Percentiles rank a stretch among this genome's conserved stretches.
Conservation (phyloP, 1,140 invertebrate genomes). For the Scylla paramamosain region DNA sequence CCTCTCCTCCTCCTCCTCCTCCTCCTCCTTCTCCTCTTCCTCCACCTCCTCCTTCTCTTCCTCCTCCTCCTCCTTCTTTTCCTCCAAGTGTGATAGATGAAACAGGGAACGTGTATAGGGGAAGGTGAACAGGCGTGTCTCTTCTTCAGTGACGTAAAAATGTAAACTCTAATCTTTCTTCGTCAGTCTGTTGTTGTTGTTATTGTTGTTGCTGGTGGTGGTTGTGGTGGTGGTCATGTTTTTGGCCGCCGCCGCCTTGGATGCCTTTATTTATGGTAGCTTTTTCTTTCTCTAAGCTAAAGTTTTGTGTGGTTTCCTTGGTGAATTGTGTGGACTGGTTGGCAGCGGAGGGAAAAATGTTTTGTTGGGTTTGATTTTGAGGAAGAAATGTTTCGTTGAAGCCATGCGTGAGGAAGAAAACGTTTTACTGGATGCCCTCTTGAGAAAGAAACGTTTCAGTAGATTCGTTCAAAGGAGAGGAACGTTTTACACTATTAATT, state of each 20-base stretch:
- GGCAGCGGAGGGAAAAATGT: too few species aligned
- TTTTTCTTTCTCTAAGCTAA: background rate
- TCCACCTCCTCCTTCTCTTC: background rate
- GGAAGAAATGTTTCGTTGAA: too few species aligned
- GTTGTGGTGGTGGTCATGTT: too few species aligned
- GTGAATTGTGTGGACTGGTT: too few species aligned
- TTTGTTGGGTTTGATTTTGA: too few species aligned
- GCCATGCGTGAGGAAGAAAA: too few species aligned
- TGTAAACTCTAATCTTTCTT: background rate
- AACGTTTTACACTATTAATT: too few species aligned
- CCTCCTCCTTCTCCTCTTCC: background rate
- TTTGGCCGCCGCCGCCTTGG: background rate
- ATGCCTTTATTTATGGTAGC: background rate
- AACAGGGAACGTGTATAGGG: background rate
- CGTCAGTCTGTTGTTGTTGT: background rate
- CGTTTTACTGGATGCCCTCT: too few species aligned
- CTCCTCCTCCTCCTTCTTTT: background rate
- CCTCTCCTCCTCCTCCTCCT: background rate
- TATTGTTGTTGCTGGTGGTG: too few species aligned
- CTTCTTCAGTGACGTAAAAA: background rate
- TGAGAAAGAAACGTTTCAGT: too few species aligned
- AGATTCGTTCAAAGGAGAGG: too few species aligned
- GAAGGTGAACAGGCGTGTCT: background rate
- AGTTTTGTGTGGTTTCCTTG: too few species aligned
- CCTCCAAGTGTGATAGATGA: background rate